Percentiles rank a stretch among this genome's conserved stretches.
Conservation (phyloP, 2,797 vertebrate genomes). For the Acomys russatus region DNA sequence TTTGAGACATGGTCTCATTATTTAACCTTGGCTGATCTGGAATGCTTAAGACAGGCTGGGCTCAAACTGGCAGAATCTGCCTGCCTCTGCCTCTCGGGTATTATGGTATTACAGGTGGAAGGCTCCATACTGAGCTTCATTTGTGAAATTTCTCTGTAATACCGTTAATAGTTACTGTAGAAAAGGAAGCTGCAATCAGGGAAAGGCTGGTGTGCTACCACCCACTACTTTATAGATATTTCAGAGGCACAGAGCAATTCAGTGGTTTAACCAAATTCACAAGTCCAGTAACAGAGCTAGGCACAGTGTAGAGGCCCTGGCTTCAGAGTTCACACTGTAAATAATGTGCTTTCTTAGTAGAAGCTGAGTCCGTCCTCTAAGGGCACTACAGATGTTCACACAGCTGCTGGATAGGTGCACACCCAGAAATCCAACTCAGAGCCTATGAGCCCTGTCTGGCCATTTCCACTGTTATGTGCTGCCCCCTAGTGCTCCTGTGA, state of each 20-base stretch:
- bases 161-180: neutral
- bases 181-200: neutral
- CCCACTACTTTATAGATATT: neutral
- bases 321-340: neutral
- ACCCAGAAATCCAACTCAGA: neutral
- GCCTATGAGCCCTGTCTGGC: neutral
- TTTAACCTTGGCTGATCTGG: too few species aligned
- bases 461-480: constrained; percentile 62
- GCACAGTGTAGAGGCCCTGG: neutral
- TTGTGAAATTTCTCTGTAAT: neutral
- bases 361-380: neutral
- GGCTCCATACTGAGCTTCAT: too few species aligned
- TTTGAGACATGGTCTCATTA: neutral
- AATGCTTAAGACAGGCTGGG: too few species aligned
- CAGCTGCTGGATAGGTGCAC: neutral
- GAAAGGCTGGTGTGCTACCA: neutral
- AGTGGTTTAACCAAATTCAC: constrained; percentile 16
- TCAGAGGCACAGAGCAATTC: constrained; percentile 18
- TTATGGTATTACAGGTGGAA: too few species aligned
- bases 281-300: neutral
- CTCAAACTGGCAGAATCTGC: too few species aligned
- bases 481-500: constrained; percentile 60
- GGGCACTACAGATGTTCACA: constrained; percentile 16
- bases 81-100: too few species aligned
- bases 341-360: neutral